Base-by-base conservation (phyloP, 2,113 vertebrate genomes). In the Seriola rivoliana region DNA sequence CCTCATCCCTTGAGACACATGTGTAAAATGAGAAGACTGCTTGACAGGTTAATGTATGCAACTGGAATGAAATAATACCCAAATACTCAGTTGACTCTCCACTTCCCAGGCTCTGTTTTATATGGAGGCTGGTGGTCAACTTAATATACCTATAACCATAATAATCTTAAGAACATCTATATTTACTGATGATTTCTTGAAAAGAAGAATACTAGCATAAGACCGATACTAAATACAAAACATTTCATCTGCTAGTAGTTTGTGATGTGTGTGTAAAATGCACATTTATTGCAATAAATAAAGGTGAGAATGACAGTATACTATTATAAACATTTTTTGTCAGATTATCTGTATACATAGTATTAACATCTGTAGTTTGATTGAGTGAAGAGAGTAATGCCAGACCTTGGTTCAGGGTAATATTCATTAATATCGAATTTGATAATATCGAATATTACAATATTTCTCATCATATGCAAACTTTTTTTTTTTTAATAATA, bases 31-130 rank as follows among this genome's bases (percentile, higher is more conserved):
- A 96, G 93, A 93, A 50, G 86, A 92, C 92, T 89, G 85, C 80
- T 91, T 91, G 91, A 92, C 93, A 90, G 89, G 93, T 94, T 95
- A 95, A 95, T 95, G 91, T 95, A 95, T 95, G 93, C 94, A 90
- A 91, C 93, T 91, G 80, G 89, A 92, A 93, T 94, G 88, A 94
- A 93, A 93, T 91, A 92, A 93, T 92, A 93, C 91, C 94, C 91
- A 93, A 85, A 92, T 79, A 91, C 84, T 90, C 76, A 68, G 89
- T 55, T 87, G 78, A 77, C 82, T 74, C 80, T 81, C 42, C 44
- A 67, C 88, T 86, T 84, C 75, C 65, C 50, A 85, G 75, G 66
- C 69, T 84, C 57, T 21, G 36, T 78, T 82, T 75, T 50, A 85
- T 72, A 83, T 29, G 25, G 44, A 73, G 58, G 40, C n/a, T 16